Conservation (phyloP, 2,113 vertebrate species). For the Lepisosteus oculatus region DNA sequence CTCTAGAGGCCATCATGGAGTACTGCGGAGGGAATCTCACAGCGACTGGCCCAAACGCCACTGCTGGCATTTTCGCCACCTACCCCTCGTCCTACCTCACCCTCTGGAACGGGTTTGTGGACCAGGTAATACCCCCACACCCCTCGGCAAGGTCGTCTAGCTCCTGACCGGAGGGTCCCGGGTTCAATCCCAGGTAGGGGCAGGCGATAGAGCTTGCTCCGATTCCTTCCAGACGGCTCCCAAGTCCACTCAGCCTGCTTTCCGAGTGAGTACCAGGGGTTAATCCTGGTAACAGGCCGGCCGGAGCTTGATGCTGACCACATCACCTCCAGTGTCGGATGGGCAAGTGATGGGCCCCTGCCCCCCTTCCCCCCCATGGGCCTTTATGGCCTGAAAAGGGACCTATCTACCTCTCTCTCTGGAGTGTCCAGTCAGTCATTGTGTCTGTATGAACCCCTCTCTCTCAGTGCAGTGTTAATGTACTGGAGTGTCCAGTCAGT, state of each 20-base stretch:
- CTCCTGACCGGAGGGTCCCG: neutral
- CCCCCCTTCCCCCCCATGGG: too few species aligned
- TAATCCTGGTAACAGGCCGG: too few species aligned
- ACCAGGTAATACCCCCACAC: conserved; percentile 58
- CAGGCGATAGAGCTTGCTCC: neutral
- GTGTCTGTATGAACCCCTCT: neutral
- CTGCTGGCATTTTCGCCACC: conserved; percentile 74
- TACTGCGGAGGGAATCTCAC: conserved; percentile 59
- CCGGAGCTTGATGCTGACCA: too few species aligned
- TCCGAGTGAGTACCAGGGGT: neutral
- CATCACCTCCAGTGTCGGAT: too few species aligned
- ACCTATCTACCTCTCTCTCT: too few species aligned
- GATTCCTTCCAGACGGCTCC: neutral
- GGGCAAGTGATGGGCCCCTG: too few species aligned
- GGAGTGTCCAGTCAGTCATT: too few species aligned
- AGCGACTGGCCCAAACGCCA: conserved; percentile 59
- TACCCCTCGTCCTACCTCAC: conserved; percentile 71
- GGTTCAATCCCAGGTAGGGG: too few species aligned
- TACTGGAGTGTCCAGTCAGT: neutral
- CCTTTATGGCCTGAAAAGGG: too few species aligned
- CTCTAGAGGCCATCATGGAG: conserved; percentile 57
- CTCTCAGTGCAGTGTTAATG: neutral
- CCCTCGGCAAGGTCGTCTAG: neutral
- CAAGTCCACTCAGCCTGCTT: neutral
- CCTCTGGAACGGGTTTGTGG: conserved; percentile 62